These are phyloP conservation scores for Zygothrica quintamaculata DNA, from an alignment of 2,888 invertebrate species.

Conservation along the genomic window DNA sequence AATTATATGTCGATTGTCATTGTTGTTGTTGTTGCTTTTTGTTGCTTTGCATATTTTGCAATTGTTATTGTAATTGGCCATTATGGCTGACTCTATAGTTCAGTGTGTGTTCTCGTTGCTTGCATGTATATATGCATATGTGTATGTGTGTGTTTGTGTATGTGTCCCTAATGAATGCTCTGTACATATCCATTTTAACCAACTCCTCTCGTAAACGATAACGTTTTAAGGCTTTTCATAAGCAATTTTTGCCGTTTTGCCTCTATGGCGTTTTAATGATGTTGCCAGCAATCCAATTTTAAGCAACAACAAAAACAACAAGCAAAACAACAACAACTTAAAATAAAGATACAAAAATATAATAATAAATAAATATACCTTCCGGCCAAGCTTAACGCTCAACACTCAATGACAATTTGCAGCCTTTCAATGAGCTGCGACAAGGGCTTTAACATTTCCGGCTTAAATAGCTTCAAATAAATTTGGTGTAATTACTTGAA, in stretches of 20 bases:
- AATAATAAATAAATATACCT: too few relatives aligned
- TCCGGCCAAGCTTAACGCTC: constrained; percentile 56
- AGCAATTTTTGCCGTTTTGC: constrained; percentile 41
- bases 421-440: constrained; percentile 29
- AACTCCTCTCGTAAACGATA: constrained; percentile 81
- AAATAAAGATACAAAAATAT: constrained; percentile 3
- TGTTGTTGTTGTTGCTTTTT: constrained; percentile 32
- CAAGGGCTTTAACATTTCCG: constrained; percentile 49
- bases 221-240: constrained; percentile 81
- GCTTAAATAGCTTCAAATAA: constrained; percentile 38
- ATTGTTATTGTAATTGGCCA: constrained; percentile 77
- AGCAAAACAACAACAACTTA: too few relatives aligned
- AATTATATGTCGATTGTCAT: constrained; percentile 55
- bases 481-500: constrained; percentile 36
- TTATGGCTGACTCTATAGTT: constrained; percentile 57
- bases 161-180: constrained; percentile 52
- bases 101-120: neutral
- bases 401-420: constrained; percentile 52
- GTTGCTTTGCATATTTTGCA: constrained; percentile 67
- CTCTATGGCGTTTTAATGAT: constrained; percentile 53
- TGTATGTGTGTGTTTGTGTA: neutral
- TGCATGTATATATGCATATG: neutral
- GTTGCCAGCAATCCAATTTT: constrained; percentile 36
- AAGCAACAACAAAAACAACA: constrained; percentile 13
- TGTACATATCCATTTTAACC: constrained; percentile 55